Conservation (phyloP, 2,888 invertebrate genomes). For the Aelia acuminata region DNA sequence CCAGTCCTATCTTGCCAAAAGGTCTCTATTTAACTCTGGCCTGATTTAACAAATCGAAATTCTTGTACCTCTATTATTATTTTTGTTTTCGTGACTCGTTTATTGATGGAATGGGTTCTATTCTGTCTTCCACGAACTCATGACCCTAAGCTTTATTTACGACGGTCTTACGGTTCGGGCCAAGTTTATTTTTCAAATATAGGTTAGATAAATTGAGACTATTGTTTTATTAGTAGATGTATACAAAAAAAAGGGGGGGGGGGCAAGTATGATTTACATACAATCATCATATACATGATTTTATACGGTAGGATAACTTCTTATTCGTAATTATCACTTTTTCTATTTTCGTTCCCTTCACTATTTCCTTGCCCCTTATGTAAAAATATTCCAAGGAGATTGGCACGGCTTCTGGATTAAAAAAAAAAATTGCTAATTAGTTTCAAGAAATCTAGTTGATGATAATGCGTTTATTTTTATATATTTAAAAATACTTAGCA, state of each 20-base stretch:
- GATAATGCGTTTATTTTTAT: neutral
- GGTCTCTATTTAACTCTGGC: slow-evolving; percentile 4
- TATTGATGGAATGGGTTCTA: slow-evolving; percentile 30
- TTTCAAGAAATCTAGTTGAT: neutral
- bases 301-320: too few relatives aligned
- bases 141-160: slow-evolving; percentile 32
- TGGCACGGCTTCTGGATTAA: neutral
- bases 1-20: neutral
- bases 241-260: too few relatives aligned
- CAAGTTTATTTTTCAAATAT: slow-evolving; percentile 23
- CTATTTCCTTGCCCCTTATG: neutral
- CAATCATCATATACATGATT: neutral
- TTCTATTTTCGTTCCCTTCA: neutral
- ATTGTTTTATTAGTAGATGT: neutral
- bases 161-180: neutral
- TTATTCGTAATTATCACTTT: neutral
- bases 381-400: slow-evolving; percentile 4
- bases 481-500: neutral
- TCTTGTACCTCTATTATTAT: neutral
- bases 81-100: slow-evolving; percentile 10
- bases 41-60: slow-evolving; percentile 17
- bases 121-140: neutral
- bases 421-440: neutral
- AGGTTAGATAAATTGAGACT: neutral
- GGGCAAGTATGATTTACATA: neutral